Evolutionary conservation across 1,140 invertebrate species (phyloP).

Genomic region (Pseudomyrmex cubaensis): DNA sequence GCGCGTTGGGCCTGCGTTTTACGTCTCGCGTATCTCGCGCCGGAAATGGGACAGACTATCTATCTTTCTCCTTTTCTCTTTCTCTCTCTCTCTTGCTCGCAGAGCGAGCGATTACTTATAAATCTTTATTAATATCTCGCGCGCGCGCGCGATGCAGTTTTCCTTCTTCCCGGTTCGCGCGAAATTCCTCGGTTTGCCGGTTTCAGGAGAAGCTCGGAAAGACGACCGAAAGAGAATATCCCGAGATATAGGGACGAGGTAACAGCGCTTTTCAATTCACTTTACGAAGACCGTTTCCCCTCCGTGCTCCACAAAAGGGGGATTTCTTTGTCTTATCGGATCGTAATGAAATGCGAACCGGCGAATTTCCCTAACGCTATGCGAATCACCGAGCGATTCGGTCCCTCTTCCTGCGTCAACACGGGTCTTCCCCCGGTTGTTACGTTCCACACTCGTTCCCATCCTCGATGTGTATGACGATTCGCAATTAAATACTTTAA

Average conservation of each 20-base stretch:
- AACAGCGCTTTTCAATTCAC: slow-evolving; percentile 67
- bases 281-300: slow-evolving; percentile 48
- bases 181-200: slow-evolving; percentile 34
- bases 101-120: slow-evolving; percentile 3
- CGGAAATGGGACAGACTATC: background rate
- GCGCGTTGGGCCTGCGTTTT: background rate
- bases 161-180: slow-evolving; percentile 35
- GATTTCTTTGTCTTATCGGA: slow-evolving; percentile 70
- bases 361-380: slow-evolving; percentile 71
- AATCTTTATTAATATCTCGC: slow-evolving; percentile 68
- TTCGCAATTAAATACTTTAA: slow-evolving; percentile 63
- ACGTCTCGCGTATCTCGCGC: slow-evolving; percentile 7
- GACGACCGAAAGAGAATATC: slow-evolving; percentile 14
- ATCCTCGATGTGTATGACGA: background rate
- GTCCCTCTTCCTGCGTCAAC: slow-evolving; percentile 28
- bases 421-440: slow-evolving; percentile 21
- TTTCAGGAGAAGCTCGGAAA: slow-evolving; percentile 1
- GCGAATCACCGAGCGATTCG: slow-evolving; percentile 14
- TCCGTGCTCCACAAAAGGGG: slow-evolving; percentile 41
- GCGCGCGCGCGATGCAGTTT: background rate
- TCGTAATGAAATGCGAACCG: slow-evolving; percentile 71
- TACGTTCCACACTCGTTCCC: background rate
- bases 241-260: slow-evolving; percentile 10
- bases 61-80: background rate
- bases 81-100: background rate